phyloP scores from a whole-genome alignment of 2,888 invertebrate species.

The Ophonus ardosiacus region DNA sequence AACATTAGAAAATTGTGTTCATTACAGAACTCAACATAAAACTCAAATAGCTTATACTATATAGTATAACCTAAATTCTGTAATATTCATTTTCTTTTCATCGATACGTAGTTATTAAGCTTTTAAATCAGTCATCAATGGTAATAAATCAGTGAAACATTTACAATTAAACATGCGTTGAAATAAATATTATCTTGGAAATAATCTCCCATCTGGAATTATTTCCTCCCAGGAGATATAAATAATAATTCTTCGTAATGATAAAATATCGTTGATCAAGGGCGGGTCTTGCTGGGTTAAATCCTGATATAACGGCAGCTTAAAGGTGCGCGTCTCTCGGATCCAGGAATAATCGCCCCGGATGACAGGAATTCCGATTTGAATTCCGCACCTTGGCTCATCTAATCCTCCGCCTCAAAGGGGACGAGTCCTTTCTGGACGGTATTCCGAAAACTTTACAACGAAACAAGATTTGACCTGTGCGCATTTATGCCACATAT shows the following conservation, averaged over 20 bases:
- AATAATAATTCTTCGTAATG: constrained; percentile 11
- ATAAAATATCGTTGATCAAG: constrained; percentile 3
- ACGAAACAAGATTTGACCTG: background rate
- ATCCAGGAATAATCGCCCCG: constrained; percentile 33
- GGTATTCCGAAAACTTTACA: too few species aligned
- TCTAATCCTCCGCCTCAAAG: constrained; percentile 11
- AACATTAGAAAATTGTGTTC: too few species aligned
- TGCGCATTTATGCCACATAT: background rate
- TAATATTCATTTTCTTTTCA: background rate
- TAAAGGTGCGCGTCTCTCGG: constrained; percentile 26
- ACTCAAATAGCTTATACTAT: background rate
- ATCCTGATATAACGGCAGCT: constrained; percentile 47
- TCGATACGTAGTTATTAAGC: background rate
- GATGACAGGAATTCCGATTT: constrained; percentile 36
- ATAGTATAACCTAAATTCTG: background rate
- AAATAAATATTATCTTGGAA: constrained; percentile 3
- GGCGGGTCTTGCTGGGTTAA: background rate
- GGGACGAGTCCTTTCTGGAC: background rate
- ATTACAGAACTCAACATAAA: too few species aligned
- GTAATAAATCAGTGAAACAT: background rate
- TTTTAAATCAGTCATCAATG: background rate
- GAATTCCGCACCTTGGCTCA: constrained; percentile 33
- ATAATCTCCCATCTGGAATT: constrained; percentile 19
- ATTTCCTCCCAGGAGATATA: constrained; percentile 12
- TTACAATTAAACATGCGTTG: constrained; percentile 25